phyloP scores from a whole-genome alignment of 1,140 invertebrate genomes.

The Nebria ingens region DNA sequence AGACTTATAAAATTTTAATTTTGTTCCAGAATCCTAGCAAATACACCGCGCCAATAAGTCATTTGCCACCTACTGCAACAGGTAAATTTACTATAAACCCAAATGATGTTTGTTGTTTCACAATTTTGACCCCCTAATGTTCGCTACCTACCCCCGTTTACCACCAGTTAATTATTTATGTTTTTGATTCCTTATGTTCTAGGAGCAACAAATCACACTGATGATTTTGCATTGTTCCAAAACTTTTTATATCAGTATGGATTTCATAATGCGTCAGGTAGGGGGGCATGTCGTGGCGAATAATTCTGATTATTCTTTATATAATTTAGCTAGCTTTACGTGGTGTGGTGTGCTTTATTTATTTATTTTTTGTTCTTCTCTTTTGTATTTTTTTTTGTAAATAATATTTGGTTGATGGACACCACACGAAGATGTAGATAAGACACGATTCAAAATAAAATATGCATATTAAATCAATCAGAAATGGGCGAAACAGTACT shows the following conservation, averaged over 20 bases:
- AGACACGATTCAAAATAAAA: neutral
- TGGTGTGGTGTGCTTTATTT: conserved; percentile 4
- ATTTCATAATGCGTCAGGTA: conserved; percentile 4
- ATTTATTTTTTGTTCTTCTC: neutral
- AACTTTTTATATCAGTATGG: conserved; percentile 8
- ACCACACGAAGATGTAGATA: too few relatives aligned
- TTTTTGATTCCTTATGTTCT: conserved; percentile 6
- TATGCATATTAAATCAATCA: neutral
- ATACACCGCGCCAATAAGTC: neutral
- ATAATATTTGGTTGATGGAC: neutral
- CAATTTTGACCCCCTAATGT: neutral
- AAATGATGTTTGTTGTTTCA: neutral
- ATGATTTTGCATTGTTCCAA: conserved; percentile 9
- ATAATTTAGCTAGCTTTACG: neutral
- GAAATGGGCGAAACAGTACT: neutral
- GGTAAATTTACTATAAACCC: neutral
- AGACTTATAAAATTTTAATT: neutral
- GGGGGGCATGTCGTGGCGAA: neutral
- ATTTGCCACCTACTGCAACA: neutral
- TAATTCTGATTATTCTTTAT: neutral
- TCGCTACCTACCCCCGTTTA: neutral
- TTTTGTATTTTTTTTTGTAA: neutral
- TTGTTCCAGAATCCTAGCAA: neutral
- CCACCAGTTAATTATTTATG: neutral
- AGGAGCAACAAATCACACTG: conserved; percentile 6